Conservation (phyloP, 1,140 invertebrate genomes). For the Drosophila saltans region DNA sequence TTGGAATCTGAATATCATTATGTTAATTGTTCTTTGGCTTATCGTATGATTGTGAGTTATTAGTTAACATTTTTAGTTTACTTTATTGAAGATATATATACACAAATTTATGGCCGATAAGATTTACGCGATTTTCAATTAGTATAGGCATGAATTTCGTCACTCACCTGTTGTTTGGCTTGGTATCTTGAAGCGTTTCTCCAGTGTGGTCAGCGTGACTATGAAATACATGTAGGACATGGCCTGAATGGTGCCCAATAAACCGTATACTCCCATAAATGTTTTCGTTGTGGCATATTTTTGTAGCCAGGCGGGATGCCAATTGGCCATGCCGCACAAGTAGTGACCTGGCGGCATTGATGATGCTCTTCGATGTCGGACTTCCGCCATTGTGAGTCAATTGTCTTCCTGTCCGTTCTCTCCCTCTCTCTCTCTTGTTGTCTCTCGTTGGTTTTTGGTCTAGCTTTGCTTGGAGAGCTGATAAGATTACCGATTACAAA, state of each 20-base stretch:
- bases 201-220: conserved; percentile 88
- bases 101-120: background rate
- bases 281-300: conserved; percentile 86
- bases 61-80: background rate
- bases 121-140: background rate
- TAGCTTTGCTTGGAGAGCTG: background rate
- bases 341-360: conserved; percentile 51
- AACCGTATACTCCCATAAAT: conserved; percentile 87
- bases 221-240: conserved; percentile 89
- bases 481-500: conserved; percentile 13
- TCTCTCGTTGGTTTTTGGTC: background rate
- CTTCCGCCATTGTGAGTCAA: conserved; percentile 48
- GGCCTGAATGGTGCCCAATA: conserved; percentile 88
- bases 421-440: conserved; percentile 1
- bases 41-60: background rate
- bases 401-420: background rate
- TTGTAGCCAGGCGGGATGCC: conserved; percentile 87
- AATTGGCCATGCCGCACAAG: conserved; percentile 86
- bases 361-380: conserved; percentile 34
- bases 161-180: conserved; percentile 87
- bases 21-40: background rate
- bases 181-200: conserved; percentile 89
- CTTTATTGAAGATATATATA: conserved; percentile 5
- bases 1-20: background rate
- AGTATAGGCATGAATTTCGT: background rate